A percentile compares a stretch with the other conserved stretches of the same genome.
These are phyloP conservation scores for Meloidogyne exigua DNA, from an alignment of 1,140 invertebrate species.

Conservation along the genomic window DNA sequence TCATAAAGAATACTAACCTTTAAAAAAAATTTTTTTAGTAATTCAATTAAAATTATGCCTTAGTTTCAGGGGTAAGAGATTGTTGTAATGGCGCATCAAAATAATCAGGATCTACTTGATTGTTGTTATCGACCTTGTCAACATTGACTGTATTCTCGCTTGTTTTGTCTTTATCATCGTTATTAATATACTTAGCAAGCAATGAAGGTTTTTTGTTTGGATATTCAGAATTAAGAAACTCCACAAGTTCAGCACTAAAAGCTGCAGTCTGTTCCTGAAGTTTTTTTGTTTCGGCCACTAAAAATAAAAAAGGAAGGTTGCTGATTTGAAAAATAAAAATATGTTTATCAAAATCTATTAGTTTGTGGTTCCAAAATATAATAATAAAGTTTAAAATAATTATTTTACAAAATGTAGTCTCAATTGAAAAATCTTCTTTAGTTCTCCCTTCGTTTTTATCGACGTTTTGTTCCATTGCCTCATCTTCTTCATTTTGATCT, in stretches of 20 bases:
- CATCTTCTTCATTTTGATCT: not conserved
- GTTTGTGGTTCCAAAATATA: too few species aligned
- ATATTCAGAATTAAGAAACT: constrained; percentile 3
- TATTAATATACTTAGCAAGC: not conserved
- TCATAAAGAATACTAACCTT: constrained; percentile 27
- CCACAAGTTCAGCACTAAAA: constrained; percentile 4
- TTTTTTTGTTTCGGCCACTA: constrained; percentile 10
- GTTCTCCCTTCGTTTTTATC: not conserved
- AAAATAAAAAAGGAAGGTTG: not conserved
- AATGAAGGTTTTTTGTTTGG: not conserved
- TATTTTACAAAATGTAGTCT: not conserved
- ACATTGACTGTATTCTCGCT: not conserved
- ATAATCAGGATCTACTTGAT: not conserved
- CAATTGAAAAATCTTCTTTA: not conserved
- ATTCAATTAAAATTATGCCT: not conserved
- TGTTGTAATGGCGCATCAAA: not conserved
- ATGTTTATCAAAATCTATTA: too few species aligned
- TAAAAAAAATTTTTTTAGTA: not conserved
- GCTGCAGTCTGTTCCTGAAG: not conserved
- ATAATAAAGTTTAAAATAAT: not conserved
- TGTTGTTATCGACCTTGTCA: not conserved
- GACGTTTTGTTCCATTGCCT: not conserved
- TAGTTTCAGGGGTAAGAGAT: not conserved
- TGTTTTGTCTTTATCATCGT: not conserved
- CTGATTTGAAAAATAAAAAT: too few species aligned